A percentile compares a stretch with the other conserved stretches of the same genome.
These are phyloP conservation scores for Channa maculata DNA, from an alignment of 2,113 vertebrate genomes.

Conservation along the genomic window DNA sequence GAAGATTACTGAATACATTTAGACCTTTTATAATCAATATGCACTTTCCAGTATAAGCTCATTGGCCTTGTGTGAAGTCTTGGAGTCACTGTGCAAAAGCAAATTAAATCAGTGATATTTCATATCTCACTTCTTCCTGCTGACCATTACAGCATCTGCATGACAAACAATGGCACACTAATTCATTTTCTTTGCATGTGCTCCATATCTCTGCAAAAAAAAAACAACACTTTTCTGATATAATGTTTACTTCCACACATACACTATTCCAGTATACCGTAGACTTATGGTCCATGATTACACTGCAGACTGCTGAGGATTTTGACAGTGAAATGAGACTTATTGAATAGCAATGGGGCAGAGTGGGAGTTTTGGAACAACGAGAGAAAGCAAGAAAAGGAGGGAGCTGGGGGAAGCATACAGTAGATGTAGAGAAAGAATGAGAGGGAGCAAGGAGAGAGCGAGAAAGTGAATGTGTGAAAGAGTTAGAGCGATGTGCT, in stretches of 20 bases:
- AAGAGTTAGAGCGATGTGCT: constrained; percentile 48
- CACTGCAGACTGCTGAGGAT: constrained; percentile 49
- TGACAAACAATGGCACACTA: constrained; percentile 21
- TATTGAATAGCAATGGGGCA: constrained; percentile 65
- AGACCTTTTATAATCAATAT: constrained; percentile 60
- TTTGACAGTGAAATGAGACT: constrained; percentile 65
- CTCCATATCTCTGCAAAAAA: constrained; percentile 16
- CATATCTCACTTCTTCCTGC: constrained; percentile 24
- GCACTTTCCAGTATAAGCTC: constrained; percentile 45
- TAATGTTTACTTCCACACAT: constrained; percentile 41
- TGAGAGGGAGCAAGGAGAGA: constrained; percentile 16
- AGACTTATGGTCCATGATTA: constrained; percentile 62
- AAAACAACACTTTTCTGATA: constrained; percentile 18
- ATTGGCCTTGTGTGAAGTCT: constrained; percentile 36
- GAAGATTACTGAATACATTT: constrained; percentile 56
- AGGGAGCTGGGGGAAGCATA: constrained; percentile 27
- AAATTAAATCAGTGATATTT: constrained; percentile 55
- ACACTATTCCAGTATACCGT: constrained; percentile 20
- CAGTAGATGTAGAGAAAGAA: constrained; percentile 6
- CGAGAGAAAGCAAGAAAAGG: constrained; percentile 38
- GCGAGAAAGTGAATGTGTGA: constrained; percentile 14
- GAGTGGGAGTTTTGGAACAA: constrained; percentile 50
- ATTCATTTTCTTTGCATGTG: constrained; percentile 26
- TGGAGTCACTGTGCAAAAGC: constrained; percentile 28
- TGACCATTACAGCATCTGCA: constrained; percentile 7